Base-by-base conservation (phyloP, 2,888 invertebrate genomes). In the Tipula unca region DNA sequence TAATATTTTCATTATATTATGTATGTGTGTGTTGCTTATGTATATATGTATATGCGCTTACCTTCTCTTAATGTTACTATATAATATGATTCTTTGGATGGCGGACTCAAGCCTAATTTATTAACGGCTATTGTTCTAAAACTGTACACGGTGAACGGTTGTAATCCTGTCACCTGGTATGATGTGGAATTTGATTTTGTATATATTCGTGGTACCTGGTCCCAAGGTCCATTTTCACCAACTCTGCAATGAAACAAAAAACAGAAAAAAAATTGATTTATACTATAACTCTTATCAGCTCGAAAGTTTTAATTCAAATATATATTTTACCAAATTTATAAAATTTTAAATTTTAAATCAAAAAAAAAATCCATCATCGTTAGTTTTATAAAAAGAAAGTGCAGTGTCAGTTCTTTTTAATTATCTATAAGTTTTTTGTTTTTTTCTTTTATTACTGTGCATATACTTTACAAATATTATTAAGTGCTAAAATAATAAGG, bases 91-190 rank as follows among this genome's bases (percentile, higher is more conserved):
- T 93, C 93, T 89, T 93, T 93, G 90, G 94, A 94, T 87, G 94
- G 94, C 86, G 91, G 91, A 90, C 95, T 95, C 87, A 92, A 91
- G 87, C 95, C 95, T 91, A 94, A 92, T 87, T 92, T 93, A 90
- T 95, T 96, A 86, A 94, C 94, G 85, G 95, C 95, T 88, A 93
- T 90, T 87, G 95, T 93, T 86, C 94, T 92, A 91, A 96, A 95
- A 89, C 94, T 94, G 91, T 96, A 96, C 86, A 95, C 94, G 85
- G 94, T 95, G 91, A 94, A 95, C 85, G 96, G 95, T 87, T 92
- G 91, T 87, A 96, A 92, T 86, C 92, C 92, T 87, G 92, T 92
- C 89, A 96, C 93, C 89, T 94, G 93, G 91, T 94, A 94, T 89
- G 91, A 92, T 87, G 94, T 94, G 87, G 92, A 91, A 91, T 94